These are phyloP conservation scores for Cantharis rustica DNA, from an alignment of 2,888 invertebrate genomes.

Conservation along the genomic window DNA sequence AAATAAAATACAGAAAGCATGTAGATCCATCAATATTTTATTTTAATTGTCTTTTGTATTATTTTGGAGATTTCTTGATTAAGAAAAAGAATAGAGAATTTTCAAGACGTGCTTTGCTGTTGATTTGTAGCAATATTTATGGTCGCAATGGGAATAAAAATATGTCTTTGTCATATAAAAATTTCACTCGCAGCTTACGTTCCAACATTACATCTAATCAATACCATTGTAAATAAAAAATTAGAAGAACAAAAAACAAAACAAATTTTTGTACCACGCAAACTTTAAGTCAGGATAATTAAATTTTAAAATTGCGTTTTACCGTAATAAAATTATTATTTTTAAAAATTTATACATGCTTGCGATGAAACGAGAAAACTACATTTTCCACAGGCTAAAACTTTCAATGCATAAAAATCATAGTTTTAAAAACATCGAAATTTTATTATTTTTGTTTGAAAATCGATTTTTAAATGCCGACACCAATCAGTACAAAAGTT, in stretches of 20 bases:
- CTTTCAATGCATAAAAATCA: background rate
- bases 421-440: background rate
- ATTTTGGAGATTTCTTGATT: background rate
- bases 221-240: background rate
- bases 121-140: slow-evolving; percentile 3
- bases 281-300: background rate
- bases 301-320: background rate
- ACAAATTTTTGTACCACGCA: background rate
- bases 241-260: background rate
- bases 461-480: background rate
- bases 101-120: background rate
- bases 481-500: background rate
- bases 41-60: background rate
- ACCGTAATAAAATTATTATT: background rate
- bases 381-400: background rate
- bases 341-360: background rate
- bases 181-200: background rate
- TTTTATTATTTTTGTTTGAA: background rate
- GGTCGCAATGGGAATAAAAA: background rate
- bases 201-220: background rate
- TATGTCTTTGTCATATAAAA: slow-evolving; percentile 1
- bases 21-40: background rate
- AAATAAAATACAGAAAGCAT: background rate
- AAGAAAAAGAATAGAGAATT: background rate
- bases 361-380: background rate